phyloP scores from a whole-genome alignment of 2,113 vertebrate species.

The Amia ocellicauda region DNA sequence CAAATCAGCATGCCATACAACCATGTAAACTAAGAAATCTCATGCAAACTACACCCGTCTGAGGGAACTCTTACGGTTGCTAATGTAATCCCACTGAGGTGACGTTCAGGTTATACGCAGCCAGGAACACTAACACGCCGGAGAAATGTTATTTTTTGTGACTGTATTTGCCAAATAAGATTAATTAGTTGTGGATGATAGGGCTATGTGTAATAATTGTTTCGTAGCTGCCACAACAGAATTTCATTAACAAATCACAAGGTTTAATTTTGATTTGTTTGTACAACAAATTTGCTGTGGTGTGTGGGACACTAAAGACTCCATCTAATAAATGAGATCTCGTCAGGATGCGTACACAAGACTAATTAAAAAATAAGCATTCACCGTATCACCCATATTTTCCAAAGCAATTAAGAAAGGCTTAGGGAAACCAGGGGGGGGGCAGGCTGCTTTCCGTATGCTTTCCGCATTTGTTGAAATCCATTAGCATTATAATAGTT shows the following conservation, averaged over 20 bases:
- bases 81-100: no score
- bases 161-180: background rate
- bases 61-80: no score
- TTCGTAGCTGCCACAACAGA: background rate
- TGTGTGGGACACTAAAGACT: background rate
- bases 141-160: background rate
- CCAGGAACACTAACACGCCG: background rate
- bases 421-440: no score
- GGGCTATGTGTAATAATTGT: background rate
- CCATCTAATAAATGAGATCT: conserved; percentile 2
- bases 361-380: conserved; percentile 7
- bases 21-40: no score
- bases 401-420: background rate
- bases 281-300: background rate
- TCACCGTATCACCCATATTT: background rate
- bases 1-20: no score
- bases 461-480: no score
- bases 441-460: no score
- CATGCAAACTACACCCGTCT: no score
- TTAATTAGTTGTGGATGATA: background rate
- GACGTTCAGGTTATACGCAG: no score
- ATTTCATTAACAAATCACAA: background rate
- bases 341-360: background rate
- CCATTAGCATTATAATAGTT: no score
- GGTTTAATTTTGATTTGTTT: background rate